Conservation (phyloP, 2,797 vertebrate species). For the Gila robusta region DNA sequence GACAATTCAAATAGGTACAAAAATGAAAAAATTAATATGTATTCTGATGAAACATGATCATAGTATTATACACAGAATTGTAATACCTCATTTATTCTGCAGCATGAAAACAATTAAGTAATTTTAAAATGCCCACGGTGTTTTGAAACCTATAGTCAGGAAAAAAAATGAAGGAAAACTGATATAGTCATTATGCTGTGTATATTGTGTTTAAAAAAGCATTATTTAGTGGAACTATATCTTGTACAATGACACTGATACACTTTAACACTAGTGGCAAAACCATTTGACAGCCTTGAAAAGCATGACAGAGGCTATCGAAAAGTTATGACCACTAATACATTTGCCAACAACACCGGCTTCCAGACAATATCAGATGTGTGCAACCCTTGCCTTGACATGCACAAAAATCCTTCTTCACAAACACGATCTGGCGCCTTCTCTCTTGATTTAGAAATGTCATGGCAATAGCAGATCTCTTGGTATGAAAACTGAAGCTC, state of each 20-base stretch:
- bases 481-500: constrained; percentile 31
- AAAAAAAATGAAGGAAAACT: not conserved
- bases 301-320: not conserved
- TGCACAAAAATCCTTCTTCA: not conserved
- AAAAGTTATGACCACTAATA: not conserved
- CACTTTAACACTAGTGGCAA: constrained; percentile 13
- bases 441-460: constrained; percentile 54
- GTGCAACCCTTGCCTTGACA: constrained; percentile 53
- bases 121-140: not conserved
- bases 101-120: not conserved
- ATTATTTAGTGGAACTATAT: not conserved
- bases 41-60: not conserved
- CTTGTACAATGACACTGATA: constrained; percentile 3
- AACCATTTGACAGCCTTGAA: not conserved
- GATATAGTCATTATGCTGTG: not conserved
- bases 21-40: not conserved
- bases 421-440: constrained; percentile 48
- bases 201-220: not conserved
- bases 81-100: constrained; percentile 28
- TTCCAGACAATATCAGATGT: constrained; percentile 55
- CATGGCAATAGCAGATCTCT: constrained; percentile 48
- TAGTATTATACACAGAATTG: not conserved
- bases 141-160: not conserved
- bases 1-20: not conserved
- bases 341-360: constrained; percentile 57